A percentile compares a stretch with the other conserved stretches of the same genome.
Evolutionary conservation across 2,113 vertebrate genomes (phyloP).

Genomic region (Mellivora capensis): DNA sequence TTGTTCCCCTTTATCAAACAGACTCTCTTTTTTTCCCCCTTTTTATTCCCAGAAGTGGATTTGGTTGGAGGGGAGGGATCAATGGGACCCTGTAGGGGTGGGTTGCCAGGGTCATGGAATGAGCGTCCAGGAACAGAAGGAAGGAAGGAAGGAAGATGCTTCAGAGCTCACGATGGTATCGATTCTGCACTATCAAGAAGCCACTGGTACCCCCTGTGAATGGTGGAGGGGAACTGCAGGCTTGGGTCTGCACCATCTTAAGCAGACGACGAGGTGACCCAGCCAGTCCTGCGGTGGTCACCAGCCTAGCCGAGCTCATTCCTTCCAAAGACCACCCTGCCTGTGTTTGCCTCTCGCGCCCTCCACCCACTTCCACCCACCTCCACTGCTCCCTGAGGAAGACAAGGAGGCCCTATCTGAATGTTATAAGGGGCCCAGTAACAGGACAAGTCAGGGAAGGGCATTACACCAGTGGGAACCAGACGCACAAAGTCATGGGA

Average conservation of each 20-base stretch:
- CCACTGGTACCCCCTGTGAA: rapidly evolving
- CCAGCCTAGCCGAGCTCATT: neutral
- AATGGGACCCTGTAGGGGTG: neutral
- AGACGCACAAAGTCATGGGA: neutral
- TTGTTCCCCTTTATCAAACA: neutral
- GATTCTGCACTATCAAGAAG: rapidly evolving
- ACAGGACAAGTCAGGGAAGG: neutral
- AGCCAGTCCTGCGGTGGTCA: neutral
- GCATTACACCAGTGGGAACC: neutral
- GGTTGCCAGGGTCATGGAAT: neutral
- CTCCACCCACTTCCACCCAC: too few species aligned
- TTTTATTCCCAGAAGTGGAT: neutral
- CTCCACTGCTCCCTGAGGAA: neutral
- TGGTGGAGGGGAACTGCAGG: neutral
- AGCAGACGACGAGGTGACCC: neutral
- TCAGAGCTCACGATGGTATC: neutral
- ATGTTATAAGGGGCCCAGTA: neutral
- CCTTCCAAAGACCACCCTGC: neutral
- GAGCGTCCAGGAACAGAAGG: neutral
- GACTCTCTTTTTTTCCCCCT: neutral
- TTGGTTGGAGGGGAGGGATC: neutral
- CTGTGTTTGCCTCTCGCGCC: neutral
- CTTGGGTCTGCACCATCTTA: neutral
- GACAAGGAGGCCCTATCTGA: neutral
- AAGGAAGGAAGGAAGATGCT: neutral